These are phyloP conservation scores for Eupithecia centaureata DNA, from an alignment of 2,888 invertebrate species.

Conservation along the genomic window DNA sequence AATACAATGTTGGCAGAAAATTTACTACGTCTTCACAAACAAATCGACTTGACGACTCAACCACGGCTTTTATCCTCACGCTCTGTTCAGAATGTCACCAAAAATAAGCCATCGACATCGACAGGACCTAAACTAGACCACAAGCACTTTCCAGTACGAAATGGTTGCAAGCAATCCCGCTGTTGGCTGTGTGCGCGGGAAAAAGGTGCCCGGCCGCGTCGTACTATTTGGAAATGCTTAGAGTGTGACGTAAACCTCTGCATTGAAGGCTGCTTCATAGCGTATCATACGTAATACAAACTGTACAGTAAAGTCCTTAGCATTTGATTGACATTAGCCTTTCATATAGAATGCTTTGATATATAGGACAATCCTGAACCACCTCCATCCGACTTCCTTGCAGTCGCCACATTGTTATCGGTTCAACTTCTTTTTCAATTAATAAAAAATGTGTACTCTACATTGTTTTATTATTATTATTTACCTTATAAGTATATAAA, in stretches of 20 bases:
- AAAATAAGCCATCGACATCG: not conserved
- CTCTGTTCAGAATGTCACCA: not conserved
- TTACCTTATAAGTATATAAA: too few species aligned
- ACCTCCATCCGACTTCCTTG: too few species aligned
- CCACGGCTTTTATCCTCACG: not conserved
- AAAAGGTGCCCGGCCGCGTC: not conserved
- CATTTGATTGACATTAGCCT: too few species aligned
- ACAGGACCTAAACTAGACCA: not conserved
- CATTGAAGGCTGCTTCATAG: not conserved
- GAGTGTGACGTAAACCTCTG: not conserved
- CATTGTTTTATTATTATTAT: too few species aligned
- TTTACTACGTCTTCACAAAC: not conserved
- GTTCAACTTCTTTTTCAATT: too few species aligned
- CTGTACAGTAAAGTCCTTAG: too few species aligned
- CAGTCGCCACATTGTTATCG: too few species aligned
- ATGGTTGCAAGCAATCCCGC: not conserved
- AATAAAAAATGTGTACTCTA: too few species aligned
- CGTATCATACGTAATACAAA: too few species aligned
- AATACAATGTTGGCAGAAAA: not conserved
- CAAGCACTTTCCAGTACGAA: not conserved
- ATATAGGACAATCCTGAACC: too few species aligned
- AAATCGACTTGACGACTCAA: not conserved
- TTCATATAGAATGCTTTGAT: too few species aligned
- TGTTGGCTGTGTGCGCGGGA: not conserved
- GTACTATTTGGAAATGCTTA: not conserved